phyloP scores from a whole-genome alignment of 2,888 invertebrate genomes.

The Aromia moschata region DNA sequence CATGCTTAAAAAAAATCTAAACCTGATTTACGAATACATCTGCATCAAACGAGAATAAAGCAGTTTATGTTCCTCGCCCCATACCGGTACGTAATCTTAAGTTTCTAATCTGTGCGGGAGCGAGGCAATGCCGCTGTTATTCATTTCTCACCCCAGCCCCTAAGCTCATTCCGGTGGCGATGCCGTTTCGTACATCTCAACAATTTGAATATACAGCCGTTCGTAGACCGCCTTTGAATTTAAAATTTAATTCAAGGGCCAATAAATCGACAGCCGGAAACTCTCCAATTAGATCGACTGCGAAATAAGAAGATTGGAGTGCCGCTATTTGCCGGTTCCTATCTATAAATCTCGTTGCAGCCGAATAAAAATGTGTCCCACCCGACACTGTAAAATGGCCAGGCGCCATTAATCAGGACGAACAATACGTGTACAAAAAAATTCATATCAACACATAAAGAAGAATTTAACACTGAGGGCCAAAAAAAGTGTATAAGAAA shows the following conservation, averaged over 20 bases:
- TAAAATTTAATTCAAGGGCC: conserved; percentile 53
- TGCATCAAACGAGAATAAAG: no score
- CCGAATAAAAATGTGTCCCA: conserved; percentile 10
- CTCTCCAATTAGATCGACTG: conserved; percentile 48
- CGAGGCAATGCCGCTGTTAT: conserved; percentile 44
- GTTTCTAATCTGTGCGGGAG: conserved; percentile 29
- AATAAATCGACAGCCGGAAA: conserved; percentile 52
- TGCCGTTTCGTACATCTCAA: conserved; percentile 38
- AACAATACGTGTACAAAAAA: no score
- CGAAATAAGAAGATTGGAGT: conserved; percentile 32
- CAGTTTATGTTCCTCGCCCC: background rate
- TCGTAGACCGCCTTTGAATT: conserved; percentile 49
- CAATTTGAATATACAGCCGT: conserved; percentile 46
- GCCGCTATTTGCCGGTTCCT: background rate
- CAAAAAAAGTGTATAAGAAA: no score
- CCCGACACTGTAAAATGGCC: no score
- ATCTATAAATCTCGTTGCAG: conserved; percentile 15
- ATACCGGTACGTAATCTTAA: conserved; percentile 10
- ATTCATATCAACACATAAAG: no score
- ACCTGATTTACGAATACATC: no score
- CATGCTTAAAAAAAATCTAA: no score
- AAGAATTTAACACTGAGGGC: no score
- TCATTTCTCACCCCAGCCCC: conserved; percentile 39
- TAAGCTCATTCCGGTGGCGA: conserved; percentile 34
- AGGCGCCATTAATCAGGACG: no score